Conservation (phyloP, 2,797 vertebrate genomes). For the Girardinus metallicus region DNA sequence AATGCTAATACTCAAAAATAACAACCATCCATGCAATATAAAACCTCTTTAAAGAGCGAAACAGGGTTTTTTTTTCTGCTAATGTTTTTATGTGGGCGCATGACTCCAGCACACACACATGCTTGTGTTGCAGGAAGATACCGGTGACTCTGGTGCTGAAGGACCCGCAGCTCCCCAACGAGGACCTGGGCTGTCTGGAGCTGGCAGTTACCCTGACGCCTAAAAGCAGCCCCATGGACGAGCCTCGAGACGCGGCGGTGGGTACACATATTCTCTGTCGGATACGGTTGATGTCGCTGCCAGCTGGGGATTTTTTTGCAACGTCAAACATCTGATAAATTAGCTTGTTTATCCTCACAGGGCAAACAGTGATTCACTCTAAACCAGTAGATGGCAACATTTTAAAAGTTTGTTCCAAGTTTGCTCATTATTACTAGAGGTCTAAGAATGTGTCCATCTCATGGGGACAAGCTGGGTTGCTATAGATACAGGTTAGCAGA, state of each 20-base stretch:
- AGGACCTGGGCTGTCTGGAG: slow-evolving; percentile 88
- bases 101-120: not conserved
- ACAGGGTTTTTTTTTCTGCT: not conserved
- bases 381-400: no score
- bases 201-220: slow-evolving; percentile 82
- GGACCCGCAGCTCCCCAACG: slow-evolving; percentile 87
- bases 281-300: not conserved
- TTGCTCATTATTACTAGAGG: no score
- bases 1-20: not conserved
- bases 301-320: not conserved
- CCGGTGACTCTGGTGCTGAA: slow-evolving; percentile 87
- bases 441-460: no score
- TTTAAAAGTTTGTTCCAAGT: no score
- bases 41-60: not conserved
- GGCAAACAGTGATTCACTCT: not conserved
- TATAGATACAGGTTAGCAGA: no score
- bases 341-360: not conserved
- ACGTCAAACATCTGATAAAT: not conserved
- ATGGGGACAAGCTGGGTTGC: no score
- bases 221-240: slow-evolving; percentile 78
- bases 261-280: slow-evolving; percentile 29
- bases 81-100: not conserved
- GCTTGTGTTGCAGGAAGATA: slow-evolving; percentile 73
- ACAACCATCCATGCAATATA: not conserved
- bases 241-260: slow-evolving; percentile 82